Evolutionary conservation across 2,113 vertebrate genomes (phyloP).

Genomic region (Vidua macroura): DNA sequence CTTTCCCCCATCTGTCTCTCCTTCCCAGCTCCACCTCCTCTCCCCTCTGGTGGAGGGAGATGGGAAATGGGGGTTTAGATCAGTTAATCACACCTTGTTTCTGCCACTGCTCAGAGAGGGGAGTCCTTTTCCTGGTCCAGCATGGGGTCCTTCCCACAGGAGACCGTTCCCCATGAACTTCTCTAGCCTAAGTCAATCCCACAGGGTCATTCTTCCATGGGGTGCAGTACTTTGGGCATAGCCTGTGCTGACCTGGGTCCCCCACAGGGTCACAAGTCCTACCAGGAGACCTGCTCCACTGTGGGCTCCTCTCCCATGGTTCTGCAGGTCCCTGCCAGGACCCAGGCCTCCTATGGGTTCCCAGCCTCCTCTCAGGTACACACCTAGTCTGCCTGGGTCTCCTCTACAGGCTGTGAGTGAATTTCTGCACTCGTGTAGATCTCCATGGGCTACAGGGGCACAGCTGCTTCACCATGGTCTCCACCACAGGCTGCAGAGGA

Average conservation of each 20-base stretch:
- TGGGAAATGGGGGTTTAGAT: neutral
- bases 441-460: neutral
- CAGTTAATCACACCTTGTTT: neutral
- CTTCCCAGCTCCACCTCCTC: neutral
- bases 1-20: neutral
- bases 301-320: neutral
- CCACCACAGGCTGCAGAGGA: neutral
- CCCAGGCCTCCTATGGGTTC: neutral
- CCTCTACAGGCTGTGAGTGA: neutral
- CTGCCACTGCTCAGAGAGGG: neutral
- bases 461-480: neutral
- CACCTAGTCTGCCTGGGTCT: neutral
- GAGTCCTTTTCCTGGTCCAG: neutral
- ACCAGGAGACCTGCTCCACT: neutral
- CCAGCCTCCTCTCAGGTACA: neutral
- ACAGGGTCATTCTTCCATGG: accelerated
- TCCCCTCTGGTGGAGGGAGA: neutral
- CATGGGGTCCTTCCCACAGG: neutral
- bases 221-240: neutral
- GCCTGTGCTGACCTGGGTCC: neutral
- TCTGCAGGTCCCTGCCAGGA: neutral
- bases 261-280: neutral
- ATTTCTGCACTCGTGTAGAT: neutral
- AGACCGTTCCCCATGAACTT: neutral
- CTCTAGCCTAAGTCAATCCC: neutral